phyloP scores from a whole-genome alignment of 2,888 invertebrate genomes.

The Caenorhabditis afra region DNA sequence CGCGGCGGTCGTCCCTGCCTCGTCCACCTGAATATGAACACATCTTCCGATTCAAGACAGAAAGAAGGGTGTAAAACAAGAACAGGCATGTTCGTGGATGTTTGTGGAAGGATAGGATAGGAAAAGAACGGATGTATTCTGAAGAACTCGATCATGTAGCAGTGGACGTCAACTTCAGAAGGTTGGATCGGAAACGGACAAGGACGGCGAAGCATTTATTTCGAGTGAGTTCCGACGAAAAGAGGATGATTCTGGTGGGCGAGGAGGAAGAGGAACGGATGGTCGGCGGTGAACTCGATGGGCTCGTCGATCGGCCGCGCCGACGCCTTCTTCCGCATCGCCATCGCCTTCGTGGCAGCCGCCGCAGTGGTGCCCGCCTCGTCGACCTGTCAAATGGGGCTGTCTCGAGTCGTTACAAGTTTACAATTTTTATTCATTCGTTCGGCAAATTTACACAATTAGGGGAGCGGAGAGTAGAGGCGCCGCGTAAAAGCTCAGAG shows the following conservation, averaged over 20 bases:
- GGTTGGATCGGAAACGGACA: neutral
- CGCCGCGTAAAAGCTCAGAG: too few relatives aligned
- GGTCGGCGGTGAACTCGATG: slow-evolving; percentile 61
- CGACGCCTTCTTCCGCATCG: slow-evolving; percentile 23
- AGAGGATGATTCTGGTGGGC: slow-evolving; percentile 18
- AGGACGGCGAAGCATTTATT: neutral
- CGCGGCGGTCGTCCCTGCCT: slow-evolving; percentile 58
- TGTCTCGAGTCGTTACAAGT: neutral
- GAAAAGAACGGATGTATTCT: too few relatives aligned
- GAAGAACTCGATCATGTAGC: too few relatives aligned
- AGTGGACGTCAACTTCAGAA: too few relatives aligned
- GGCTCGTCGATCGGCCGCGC: neutral
- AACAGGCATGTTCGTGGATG: too few relatives aligned
- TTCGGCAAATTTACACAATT: slow-evolving; percentile 22
- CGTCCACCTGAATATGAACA: slow-evolving; percentile 62
- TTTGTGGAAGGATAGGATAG: too few relatives aligned
- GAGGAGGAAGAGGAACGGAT: slow-evolving; percentile 66
- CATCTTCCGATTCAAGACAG: neutral
- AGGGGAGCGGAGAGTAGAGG: neutral
- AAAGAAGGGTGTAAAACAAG: too few relatives aligned
- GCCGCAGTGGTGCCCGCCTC: slow-evolving; percentile 72
- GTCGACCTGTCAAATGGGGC: slow-evolving; percentile 63
- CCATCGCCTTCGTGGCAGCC: slow-evolving; percentile 59
- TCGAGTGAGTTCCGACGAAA: slow-evolving; percentile 28
- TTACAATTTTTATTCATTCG: slow-evolving; percentile 16